phyloP scores from a whole-genome alignment of 2,888 invertebrate species.

The Drosophila phalerata region DNA sequence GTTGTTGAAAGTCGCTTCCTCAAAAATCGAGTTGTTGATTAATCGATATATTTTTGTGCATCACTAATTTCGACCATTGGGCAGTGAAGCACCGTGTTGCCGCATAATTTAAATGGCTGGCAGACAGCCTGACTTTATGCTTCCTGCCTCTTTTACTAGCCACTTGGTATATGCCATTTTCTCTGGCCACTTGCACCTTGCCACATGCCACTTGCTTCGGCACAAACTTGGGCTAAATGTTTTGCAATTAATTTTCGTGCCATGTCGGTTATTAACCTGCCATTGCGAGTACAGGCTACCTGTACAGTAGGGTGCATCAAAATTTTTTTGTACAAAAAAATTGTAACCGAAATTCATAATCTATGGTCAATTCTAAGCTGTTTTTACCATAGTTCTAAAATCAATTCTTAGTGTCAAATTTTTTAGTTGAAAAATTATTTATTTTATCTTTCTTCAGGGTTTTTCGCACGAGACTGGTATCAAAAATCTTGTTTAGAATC shows the following conservation, averaged over 20 bases:
- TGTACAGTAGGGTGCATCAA: neutral
- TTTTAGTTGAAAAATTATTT: no score
- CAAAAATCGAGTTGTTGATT: no score
- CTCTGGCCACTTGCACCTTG: constrained; percentile 16
- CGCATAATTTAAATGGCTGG: constrained; percentile 64
- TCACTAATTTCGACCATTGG: neutral
- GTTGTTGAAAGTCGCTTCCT: no score
- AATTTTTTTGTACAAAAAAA: no score
- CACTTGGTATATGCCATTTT: constrained; percentile 19
- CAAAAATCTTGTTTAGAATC: no score
- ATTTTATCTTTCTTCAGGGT: no score
- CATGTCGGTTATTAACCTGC: constrained; percentile 77
- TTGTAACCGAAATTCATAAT: no score
- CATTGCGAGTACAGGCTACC: constrained; percentile 41
- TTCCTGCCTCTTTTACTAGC: constrained; percentile 43
- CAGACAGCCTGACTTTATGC: constrained; percentile 42
- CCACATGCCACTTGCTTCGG: constrained; percentile 20
- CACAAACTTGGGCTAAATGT: constrained; percentile 62
- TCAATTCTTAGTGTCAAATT: no score
- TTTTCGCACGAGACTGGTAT: no score
- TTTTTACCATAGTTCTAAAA: no score
- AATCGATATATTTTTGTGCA: no score
- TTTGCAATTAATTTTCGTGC: constrained; percentile 80
- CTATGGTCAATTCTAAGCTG: no score
- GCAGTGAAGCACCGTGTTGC: constrained; percentile 26